Evolutionary conservation across 2,113 vertebrate species (phyloP), one percentile per base, ranked within the genome.

Genomic region (Haliaeetus leucogaster): DNA sequence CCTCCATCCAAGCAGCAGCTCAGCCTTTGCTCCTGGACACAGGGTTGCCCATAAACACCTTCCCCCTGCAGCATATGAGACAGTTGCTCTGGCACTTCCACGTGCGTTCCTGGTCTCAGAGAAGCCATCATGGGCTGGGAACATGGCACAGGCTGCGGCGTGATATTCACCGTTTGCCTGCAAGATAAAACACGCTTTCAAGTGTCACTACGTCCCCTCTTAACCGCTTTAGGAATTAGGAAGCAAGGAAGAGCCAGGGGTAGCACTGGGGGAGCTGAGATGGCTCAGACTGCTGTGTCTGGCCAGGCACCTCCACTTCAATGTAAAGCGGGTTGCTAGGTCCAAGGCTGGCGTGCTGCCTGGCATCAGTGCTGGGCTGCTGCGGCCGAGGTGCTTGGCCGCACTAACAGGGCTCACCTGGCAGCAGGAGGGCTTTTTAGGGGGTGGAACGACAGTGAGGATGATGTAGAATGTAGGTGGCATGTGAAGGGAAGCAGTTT

Each of bases 401-500:
- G 10, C 1, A 2, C 22, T 74, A 62, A 18, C 59, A 38, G 42
- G 65, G 34, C 25, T 68, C 0, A 3, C 36, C 62, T 17, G 78
- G 52, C 4, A 3, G 71, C 71, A 47, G 34, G 1, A 8, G 38
- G 59, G 70, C 77, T 82, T 82, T 66, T 66, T 15, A 56, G 61
- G 14, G 1, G 11, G 9, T 3, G 48, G 59, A 96, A 25, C 38
- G 25, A 13, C 47, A 3, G 36, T 3, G 21, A 2, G 2, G 50
- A 16, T 30, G 50, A 11, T 6, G 0, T 34, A 27, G 19, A 45
- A 19, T 17, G 36, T 32, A 52, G 67, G 25, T 70, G 61, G 29
- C 61, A 5, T 0, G 7, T 1, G 2, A 81, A 53, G 16, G 15
- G 40, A 81, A 61, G 65, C 8, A 2, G 18, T 5, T 30, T 25